Conservation (phyloP, 2,888 invertebrate genomes). For the Nemotelus nigrinus region DNA sequence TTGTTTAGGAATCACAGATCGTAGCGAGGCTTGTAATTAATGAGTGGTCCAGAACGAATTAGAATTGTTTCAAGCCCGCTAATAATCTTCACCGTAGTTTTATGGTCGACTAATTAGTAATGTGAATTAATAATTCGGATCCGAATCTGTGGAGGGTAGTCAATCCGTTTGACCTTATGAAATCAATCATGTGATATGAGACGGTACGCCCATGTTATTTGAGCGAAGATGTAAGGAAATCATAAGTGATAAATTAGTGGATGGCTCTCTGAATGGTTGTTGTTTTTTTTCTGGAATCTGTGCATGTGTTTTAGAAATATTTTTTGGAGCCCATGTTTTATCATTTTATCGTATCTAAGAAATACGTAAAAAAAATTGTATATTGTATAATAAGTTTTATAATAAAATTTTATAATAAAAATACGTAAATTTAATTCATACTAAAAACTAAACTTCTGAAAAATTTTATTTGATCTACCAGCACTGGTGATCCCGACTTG, state of each 20-base stretch:
- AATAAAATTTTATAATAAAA: too few species aligned
- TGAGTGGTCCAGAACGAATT: constrained; percentile 13
- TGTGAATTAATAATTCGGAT: constrained; percentile 22
- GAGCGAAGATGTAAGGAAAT: neutral
- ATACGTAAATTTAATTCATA: too few species aligned
- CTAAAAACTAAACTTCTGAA: too few species aligned
- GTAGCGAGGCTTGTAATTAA: constrained; percentile 28
- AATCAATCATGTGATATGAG: neutral
- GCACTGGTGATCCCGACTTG: too few species aligned
- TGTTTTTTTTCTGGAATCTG: too few species aligned
- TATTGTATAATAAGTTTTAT: too few species aligned
- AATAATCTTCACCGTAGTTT: constrained; percentile 38
- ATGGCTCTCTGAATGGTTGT: neutral
- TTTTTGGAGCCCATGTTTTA: too few species aligned
- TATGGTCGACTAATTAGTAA: constrained; percentile 26
- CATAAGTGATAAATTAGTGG: neutral
- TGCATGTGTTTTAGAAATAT: too few species aligned
- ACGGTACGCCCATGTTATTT: neutral
- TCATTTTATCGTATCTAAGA: too few species aligned
- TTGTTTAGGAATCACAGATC: constrained; percentile 23
- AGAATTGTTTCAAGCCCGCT: constrained; percentile 31
- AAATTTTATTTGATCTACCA: too few species aligned
- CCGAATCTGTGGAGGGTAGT: constrained; percentile 2
- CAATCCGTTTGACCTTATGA: constrained; percentile 27
- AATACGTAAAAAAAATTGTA: too few species aligned